A percentile compares a stretch with the other conserved stretches of the same genome.
Conservation (phyloP, 2,888 invertebrate species). For the Oithona nana region DNA sequence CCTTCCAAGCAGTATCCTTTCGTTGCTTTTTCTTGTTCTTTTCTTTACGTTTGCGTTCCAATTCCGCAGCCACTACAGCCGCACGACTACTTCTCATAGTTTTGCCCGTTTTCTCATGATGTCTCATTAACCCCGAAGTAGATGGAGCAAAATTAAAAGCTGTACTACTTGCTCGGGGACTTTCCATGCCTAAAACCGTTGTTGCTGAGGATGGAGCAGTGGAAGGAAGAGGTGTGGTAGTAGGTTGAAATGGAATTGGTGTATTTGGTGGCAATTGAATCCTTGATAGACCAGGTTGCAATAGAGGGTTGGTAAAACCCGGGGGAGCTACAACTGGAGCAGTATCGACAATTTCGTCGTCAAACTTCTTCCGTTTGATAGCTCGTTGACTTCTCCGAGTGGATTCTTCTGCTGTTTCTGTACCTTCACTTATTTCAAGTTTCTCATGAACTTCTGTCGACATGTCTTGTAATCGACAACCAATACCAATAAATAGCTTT, state of each 20-base stretch:
- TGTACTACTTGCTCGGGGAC: not conserved
- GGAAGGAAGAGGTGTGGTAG: not conserved
- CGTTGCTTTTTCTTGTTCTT: conserved; percentile 10
- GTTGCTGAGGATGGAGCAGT: not conserved
- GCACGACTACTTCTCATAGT: not conserved
- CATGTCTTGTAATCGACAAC: no score
- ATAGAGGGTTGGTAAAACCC: conserved; percentile 19
- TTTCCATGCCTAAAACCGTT: not conserved
- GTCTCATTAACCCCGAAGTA: not conserved
- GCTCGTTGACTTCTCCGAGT: conserved; percentile 64
- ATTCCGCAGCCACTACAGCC: not conserved
- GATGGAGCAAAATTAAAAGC: not conserved
- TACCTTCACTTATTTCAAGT: no score
- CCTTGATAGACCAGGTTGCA: conserved; percentile 23
- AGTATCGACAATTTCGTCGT: conserved; percentile 88
- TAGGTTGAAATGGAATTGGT: conserved; percentile 46
- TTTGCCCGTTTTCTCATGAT: not conserved
- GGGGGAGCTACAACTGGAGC: conserved; percentile 38
- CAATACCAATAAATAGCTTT: no score
- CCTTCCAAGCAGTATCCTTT: conserved; percentile 22
- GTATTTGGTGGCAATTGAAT: conserved; percentile 39
- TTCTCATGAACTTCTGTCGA: no score
- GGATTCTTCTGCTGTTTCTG: not conserved
- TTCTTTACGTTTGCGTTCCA: not conserved
- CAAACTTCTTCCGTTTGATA: conserved; percentile 84